Base-by-base conservation (phyloP, 2,797 vertebrate species). In the Onychomys arenicola region DNA sequence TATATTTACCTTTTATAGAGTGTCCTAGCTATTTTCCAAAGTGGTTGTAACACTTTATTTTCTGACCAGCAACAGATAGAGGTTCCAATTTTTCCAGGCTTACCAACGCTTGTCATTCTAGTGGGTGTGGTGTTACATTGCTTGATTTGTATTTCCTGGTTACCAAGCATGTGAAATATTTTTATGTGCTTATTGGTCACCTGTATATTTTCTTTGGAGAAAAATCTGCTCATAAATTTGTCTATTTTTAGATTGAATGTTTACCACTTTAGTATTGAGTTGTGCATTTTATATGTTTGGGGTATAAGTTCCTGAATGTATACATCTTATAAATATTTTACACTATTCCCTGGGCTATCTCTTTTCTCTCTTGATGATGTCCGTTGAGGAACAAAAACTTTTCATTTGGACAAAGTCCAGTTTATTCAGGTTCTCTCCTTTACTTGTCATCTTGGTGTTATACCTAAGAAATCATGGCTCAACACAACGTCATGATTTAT, bases 1-100 rank as follows among this genome's bases (percentile, higher is more conserved):
- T 77, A 1, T 93, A 34, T 92, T 96, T 94, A 94, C 57, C 46
- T 80, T 61, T 59, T 93, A 32, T 94, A 71, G 40, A 95, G 43
- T 12, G 82, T n/a, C 12, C 19, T 21, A 57, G 59, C 17, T 90
- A 12, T 52, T 71, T 91, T 86, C 40, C 46, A 83, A 91, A 90
- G 52, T 57, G 43, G n/a, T 9, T 37, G 7, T 23, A 57, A 75
- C 25, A 86, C 71, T 91, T 92, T 88, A 65, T 12, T 52, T 89
- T 82, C 52, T 29, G 37, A 77, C 8, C 25, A 90, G 78, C 17
- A 91, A 34, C 29, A 34, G 57, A n/a, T 49, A 90, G 29, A 67
- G 13, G 25, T 43, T 95, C 17, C 6, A 29, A 11, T 78, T 21
- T 52, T n/a, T 94, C 23, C 55, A 61, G 55, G 21, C 46, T 92